Evolutionary conservation across 2,888 invertebrate genomes (phyloP).

Genomic region (Strigamia transsilvanica): DNA sequence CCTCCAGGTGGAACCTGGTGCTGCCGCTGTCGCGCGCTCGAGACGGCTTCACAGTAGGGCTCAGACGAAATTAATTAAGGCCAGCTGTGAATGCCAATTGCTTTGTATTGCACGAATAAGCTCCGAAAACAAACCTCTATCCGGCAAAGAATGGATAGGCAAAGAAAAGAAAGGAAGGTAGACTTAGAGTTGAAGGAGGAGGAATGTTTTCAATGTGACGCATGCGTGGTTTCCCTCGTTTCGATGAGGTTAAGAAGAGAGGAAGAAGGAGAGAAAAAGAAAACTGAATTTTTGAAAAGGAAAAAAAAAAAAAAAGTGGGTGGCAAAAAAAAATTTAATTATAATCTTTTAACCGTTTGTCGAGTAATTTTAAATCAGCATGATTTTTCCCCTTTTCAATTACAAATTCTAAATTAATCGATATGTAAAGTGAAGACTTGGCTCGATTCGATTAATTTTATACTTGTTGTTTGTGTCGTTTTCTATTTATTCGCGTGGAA

Average conservation of each 20-base stretch:
- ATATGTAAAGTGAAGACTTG: background rate
- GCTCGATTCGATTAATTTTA: background rate
- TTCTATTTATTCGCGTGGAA: background rate
- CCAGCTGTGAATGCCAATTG: constrained; percentile 53
- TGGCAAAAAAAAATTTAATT: constrained; percentile 28
- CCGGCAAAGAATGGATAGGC: constrained; percentile 22
- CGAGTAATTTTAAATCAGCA: constrained; percentile 29
- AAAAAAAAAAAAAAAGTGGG: background rate
- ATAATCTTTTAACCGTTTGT: constrained; percentile 23
- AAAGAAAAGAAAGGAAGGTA: background rate
- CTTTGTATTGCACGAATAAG: constrained; percentile 49
- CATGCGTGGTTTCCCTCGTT: constrained; percentile 9
- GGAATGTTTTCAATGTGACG: constrained; percentile 48
- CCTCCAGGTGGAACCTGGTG: constrained; percentile 25
- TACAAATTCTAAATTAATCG: background rate
- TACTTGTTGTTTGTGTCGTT: background rate
- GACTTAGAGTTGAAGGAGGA: background rate
- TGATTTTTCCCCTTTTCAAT: constrained; percentile 7
- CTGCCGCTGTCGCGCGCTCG: constrained; percentile 20
- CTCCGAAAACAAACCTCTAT: constrained; percentile 48
- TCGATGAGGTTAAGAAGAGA: constrained; percentile 13
- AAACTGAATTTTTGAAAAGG: background rate
- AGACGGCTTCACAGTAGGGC: constrained; percentile 44
- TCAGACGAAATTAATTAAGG: constrained; percentile 52
- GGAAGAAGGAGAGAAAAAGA: background rate